Conservation (phyloP, 1,140 invertebrate genomes). For the Steinernema feltiae region DNA sequence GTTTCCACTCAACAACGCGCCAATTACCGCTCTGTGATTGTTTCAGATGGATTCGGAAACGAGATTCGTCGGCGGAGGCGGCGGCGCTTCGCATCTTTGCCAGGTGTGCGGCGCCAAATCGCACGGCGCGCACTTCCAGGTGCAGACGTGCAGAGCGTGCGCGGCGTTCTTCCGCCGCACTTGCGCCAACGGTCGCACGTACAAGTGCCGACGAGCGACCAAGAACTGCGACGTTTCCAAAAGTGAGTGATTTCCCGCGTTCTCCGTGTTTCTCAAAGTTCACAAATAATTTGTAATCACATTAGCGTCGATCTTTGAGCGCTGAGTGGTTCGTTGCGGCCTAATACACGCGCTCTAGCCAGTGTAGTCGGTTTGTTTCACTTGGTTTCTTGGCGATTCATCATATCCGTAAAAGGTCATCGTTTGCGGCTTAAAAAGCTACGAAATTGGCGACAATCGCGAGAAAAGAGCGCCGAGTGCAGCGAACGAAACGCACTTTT, state of each 20-base stretch:
- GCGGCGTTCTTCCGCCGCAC: constrained; percentile 75
- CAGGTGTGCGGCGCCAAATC: constrained; percentile 91
- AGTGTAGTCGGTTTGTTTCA: no score
- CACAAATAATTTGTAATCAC: no score
- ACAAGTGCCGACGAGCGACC: constrained; percentile 81
- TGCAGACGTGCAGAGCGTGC: constrained; percentile 91
- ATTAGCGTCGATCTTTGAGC: no score
- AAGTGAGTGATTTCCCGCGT: constrained; percentile 27
- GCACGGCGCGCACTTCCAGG: constrained; percentile 94
- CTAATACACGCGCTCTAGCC: no score
- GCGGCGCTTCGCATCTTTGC: constrained; percentile 63
- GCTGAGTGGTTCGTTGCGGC: no score
- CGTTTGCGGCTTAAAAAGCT: no score
- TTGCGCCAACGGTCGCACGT: constrained; percentile 85
- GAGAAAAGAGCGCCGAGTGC: no score
- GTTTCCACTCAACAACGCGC: neutral
- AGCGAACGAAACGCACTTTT: no score
- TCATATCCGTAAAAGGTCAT: no score
- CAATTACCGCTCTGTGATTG: neutral
- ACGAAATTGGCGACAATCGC: no score
- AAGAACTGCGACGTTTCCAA: constrained; percentile 98
- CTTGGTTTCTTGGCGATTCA: no score
- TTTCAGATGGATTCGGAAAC: neutral
- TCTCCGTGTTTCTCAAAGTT: neutral
- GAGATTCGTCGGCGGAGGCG: neutral